Evolutionary conservation across 1,140 invertebrate genomes (phyloP).

Genomic region (Manduca sexta): DNA sequence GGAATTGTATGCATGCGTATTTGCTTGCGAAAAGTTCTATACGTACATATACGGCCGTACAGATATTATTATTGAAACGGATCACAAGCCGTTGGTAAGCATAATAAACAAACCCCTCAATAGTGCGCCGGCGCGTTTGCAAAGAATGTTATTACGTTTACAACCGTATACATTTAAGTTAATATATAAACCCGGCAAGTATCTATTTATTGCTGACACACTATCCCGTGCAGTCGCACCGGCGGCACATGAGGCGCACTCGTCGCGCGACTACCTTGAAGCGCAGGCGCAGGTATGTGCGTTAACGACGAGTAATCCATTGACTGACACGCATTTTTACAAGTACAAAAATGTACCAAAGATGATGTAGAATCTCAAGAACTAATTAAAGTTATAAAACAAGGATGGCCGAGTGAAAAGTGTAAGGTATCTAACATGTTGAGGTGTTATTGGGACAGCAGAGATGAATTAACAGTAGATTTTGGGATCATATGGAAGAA

Average conservation of each 20-base stretch:
- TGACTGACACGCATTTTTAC: conserved; percentile 16
- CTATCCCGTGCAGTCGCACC: conserved; percentile 29
- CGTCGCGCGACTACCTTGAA: background rate
- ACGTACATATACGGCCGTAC: conserved; percentile 12
- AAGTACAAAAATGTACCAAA: background rate
- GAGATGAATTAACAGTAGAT: conserved; percentile 17
- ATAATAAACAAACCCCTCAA: conserved; percentile 13
- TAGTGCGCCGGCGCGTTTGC: conserved; percentile 8
- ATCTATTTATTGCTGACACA: conserved; percentile 30
- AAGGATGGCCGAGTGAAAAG: background rate
- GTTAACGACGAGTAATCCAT: background rate
- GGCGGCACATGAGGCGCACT: conserved; percentile 8
- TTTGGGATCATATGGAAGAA: conserved; percentile 38
- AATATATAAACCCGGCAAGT: conserved; percentile 41
- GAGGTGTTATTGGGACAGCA: background rate
- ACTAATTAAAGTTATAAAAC: background rate
- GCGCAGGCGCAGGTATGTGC: background rate
- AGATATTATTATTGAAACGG: conserved; percentile 13
- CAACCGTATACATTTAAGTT: conserved; percentile 35
- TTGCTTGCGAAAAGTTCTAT: conserved; percentile 15
- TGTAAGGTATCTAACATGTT: background rate
- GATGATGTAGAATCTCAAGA: background rate
- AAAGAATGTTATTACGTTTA: conserved; percentile 49
- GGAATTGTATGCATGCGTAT: conserved; percentile 15
- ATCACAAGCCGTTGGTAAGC: conserved; percentile 12